Conservation (phyloP, 2,888 invertebrate genomes). For the Phyllotreta striolata region DNA sequence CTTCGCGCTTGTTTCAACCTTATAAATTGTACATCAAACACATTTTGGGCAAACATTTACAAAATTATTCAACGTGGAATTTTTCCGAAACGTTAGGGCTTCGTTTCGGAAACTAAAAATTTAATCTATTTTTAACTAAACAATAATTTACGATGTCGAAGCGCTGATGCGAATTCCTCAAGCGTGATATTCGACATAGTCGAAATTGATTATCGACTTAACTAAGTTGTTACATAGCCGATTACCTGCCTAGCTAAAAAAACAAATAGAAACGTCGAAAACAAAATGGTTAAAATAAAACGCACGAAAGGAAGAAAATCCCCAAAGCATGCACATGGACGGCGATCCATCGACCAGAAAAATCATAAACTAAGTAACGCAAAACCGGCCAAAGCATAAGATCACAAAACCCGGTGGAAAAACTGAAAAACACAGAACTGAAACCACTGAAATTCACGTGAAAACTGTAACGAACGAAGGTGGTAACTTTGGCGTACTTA, state of each 20-base stretch:
- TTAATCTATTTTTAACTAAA: too few species aligned
- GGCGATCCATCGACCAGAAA: conserved; percentile 21
- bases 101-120: too few species aligned
- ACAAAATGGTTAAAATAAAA: conserved; percentile 13
- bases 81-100: too few species aligned
- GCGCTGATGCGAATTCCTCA: too few species aligned
- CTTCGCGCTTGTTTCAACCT: background rate
- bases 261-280: conserved; percentile 6
- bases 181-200: too few species aligned
- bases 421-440: conserved; percentile 52
- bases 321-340: conserved; percentile 37
- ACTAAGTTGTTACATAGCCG: background rate
- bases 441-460: conserved; percentile 60
- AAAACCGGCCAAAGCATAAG: conserved; percentile 32
- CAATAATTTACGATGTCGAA: too few species aligned
- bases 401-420: conserved; percentile 37
- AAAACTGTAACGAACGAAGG: conserved; percentile 59
- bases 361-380: conserved; percentile 32
- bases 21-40: conserved; percentile 7
- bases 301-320: conserved; percentile 14
- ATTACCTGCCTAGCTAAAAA: conserved; percentile 24
- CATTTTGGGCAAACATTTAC: conserved; percentile 29
- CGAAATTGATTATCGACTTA: too few species aligned
- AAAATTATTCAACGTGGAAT: conserved; percentile 4
- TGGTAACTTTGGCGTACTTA: conserved; percentile 59